phyloP scores from a whole-genome alignment of 1,140 invertebrate genomes.

The Saccostrea echinata region DNA sequence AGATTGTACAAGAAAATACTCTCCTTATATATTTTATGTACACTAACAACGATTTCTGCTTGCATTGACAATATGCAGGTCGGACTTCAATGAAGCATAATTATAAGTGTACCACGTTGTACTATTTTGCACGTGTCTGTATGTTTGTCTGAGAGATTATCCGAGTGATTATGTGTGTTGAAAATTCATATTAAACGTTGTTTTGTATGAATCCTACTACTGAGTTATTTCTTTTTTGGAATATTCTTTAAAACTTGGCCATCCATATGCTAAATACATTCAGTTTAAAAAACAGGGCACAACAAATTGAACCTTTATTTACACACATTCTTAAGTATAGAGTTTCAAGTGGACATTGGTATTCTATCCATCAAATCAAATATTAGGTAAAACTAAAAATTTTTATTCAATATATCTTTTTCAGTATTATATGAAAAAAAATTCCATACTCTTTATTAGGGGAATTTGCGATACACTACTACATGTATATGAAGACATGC shows the following conservation, averaged over 20 bases:
- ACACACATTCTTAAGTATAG: neutral
- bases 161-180: slow-evolving; percentile 18
- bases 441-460: too few relatives aligned
- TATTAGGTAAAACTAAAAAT: too few relatives aligned
- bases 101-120: neutral
- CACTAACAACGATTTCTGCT: slow-evolving; percentile 25
- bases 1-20: slow-evolving; percentile 27
- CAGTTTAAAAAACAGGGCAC: too few relatives aligned
- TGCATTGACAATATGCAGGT: neutral
- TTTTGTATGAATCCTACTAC: slow-evolving; percentile 13
- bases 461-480: too few relatives aligned
- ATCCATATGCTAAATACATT: too few relatives aligned
- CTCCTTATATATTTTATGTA: neutral
- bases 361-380: too few relatives aligned
- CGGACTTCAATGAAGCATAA: neutral
- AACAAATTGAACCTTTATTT: neutral
- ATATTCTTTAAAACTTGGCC: too few relatives aligned
- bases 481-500: too few relatives aligned
- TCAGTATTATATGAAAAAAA: too few relatives aligned
- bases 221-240: neutral
- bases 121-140: slow-evolving; percentile 26
- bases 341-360: neutral
- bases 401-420: too few relatives aligned
- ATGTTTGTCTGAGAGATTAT: slow-evolving; percentile 19
- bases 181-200: slow-evolving; percentile 35